These are phyloP conservation scores for Lycodopsis pacificus DNA, from an alignment of 2,797 vertebrate genomes.

Conservation along the genomic window DNA sequence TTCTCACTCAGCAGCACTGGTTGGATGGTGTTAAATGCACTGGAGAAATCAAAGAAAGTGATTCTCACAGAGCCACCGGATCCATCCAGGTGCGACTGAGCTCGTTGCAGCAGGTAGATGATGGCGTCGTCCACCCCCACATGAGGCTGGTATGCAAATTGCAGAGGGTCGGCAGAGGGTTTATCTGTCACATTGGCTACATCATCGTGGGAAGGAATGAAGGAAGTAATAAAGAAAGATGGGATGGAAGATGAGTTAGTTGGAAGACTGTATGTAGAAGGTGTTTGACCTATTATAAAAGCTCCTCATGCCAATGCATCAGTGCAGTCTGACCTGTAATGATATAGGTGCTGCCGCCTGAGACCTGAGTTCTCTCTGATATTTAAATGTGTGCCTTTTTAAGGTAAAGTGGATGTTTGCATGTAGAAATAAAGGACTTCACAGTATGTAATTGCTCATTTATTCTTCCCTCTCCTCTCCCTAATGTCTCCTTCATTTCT, in stretches of 20 bases:
- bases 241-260: constrained; percentile 22
- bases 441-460: constrained; percentile 24
- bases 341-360: constrained; percentile 11
- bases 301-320: constrained; percentile 44
- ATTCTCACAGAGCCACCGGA: too few relatives aligned
- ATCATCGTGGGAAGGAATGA: constrained; percentile 30
- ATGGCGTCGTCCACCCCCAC: too few relatives aligned
- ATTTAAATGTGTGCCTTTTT: constrained; percentile 31
- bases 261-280: constrained; percentile 38
- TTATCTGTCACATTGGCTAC: constrained; percentile 55
- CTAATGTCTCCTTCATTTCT: constrained; percentile 39
- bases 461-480: constrained; percentile 16
- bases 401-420: constrained; percentile 37
- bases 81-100: too few relatives aligned
- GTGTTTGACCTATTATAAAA: constrained; percentile 37
- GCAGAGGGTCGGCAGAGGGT: too few relatives aligned
- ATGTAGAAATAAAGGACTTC: constrained; percentile 16
- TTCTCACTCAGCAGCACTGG: too few relatives aligned
- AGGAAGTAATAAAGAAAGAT: constrained; percentile 28
- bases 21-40: too few relatives aligned
- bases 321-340: constrained; percentile 19
- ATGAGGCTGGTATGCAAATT: too few relatives aligned
- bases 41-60: too few relatives aligned
- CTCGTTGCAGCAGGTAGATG: too few relatives aligned
- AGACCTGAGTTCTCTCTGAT: constrained; percentile 26